phyloP scores from a whole-genome alignment of 2,888 invertebrate species.

The Phasia obesa region DNA sequence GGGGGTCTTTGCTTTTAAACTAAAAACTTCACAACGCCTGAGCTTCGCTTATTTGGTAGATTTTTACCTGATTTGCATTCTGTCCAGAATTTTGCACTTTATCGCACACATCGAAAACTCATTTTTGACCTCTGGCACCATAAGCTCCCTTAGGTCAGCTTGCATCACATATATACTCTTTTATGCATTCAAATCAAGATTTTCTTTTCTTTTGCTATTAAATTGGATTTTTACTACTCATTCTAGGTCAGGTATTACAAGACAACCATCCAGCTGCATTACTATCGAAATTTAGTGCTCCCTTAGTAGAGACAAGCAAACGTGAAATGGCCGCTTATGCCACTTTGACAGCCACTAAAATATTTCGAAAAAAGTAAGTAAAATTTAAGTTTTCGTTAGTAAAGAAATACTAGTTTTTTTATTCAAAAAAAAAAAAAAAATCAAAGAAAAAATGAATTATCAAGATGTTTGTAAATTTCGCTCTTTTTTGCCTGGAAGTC shows the following conservation, averaged over 20 bases:
- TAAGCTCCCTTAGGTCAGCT: too few relatives aligned
- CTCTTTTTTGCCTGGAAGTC: conserved; percentile 5
- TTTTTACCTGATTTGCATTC: too few relatives aligned
- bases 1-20: too few relatives aligned
- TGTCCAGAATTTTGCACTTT: too few relatives aligned
- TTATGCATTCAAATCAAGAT: too few relatives aligned
- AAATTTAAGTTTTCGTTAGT: conserved; percentile 7
- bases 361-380: conserved; percentile 82
- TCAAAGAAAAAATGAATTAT: conserved; percentile 1
- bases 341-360: conserved; percentile 81
- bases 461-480: conserved; percentile 17
- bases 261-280: conserved; percentile 81
- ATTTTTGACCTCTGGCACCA: too few relatives aligned
- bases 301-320: conserved; percentile 76
- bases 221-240: not conserved
- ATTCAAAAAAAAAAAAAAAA: not conserved
- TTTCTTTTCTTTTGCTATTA: not conserved
- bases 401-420: conserved; percentile 34
- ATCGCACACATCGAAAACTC: too few relatives aligned
- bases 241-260: conserved; percentile 79
- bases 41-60: too few relatives aligned
- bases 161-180: too few relatives aligned
- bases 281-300: conserved; percentile 81
- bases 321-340: conserved; percentile 82
- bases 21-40: too few relatives aligned